Base-by-base conservation (phyloP, 2,888 invertebrate species). In the Notocelia uddmanniana region DNA sequence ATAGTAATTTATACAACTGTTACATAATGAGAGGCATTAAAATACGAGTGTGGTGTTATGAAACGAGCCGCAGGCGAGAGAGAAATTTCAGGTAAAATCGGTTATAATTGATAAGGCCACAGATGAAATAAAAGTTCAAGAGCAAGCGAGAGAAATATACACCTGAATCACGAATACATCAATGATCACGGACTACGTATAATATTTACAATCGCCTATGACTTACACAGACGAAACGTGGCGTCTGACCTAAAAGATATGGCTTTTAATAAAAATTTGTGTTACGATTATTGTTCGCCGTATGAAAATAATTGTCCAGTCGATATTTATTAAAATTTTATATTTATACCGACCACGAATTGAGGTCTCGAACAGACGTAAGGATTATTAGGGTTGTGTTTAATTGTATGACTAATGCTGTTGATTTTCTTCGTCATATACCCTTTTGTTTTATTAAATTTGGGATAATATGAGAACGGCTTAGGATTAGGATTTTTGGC, bases 191-290 rank as follows among this genome's bases (percentile, higher is more conserved):
- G n/a, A 45, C 18, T 0, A 34, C 1, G 5, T 58, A 11, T 3
- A 10, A 10, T 57, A 0, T 37, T 11, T 34, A 34, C 31, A 1
- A 11, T 37, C 59, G 54, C 57, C n/a, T 57, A 6, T 70, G n/a
- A 57, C 70, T 73, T 73, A 50, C n/a, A 50, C 70, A 34, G 26
- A 9, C 41, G 37, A 23, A 70, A 58, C 60, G 37, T 26, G 62
- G 31, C 57, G 68, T 68, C 74, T 74, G 74, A 45, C 68, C 57
- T 34, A 26, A 71, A 74, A 74, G 71, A 74, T 74, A 74, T 71
- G 63, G 74, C 58, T 71, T 71, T 74, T 74, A 74, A 74, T 74
- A 74, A 74, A 74, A 74, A 67, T 59, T 74, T 74, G 74, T 74
- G 71, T 74, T 68, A 74, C 71, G 74, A 74, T 71, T 74, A 74